These are phyloP conservation scores for Sebastes ruberrimus DNA, from an alignment of 2,797 vertebrate species.

Conservation along the genomic window DNA sequence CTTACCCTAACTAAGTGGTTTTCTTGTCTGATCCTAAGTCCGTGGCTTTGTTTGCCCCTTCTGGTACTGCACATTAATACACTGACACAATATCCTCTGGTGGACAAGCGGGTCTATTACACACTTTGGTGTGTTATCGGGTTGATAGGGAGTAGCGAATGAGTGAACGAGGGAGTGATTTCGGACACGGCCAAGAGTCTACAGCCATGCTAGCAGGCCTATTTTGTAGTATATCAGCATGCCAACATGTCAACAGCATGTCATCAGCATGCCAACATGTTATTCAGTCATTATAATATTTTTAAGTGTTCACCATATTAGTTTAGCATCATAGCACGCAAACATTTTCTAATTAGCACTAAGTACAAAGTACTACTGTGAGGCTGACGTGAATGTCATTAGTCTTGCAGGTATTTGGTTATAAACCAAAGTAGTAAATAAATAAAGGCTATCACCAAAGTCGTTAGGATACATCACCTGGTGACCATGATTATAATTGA, in stretches of 20 bases:
- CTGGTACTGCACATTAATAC: no score
- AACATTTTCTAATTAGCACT: background rate
- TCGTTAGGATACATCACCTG: background rate
- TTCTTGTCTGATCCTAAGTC: no score
- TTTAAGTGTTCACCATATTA: background rate
- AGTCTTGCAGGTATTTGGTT: background rate
- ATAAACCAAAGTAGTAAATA: background rate
- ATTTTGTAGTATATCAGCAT: no score
- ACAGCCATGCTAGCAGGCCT: rapidly evolving
- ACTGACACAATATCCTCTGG: no score
- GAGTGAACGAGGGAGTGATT: background rate
- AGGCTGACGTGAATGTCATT: background rate
- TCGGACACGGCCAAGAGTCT: background rate
- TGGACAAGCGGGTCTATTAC: no score
- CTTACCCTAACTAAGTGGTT: no score
- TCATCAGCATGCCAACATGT: background rate
- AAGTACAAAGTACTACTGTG: background rate
- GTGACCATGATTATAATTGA: background rate
- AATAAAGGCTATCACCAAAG: background rate
- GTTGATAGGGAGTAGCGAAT: background rate
- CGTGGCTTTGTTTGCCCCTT: no score
- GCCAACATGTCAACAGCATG: no score
- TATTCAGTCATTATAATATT: background rate
- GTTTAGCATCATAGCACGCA: background rate
- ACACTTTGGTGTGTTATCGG: no score